A percentile compares a stretch with the other conserved stretches of the same genome.
Conservation (phyloP, 2,797 vertebrate genomes). For the Dendrocincla tyrannina region DNA sequence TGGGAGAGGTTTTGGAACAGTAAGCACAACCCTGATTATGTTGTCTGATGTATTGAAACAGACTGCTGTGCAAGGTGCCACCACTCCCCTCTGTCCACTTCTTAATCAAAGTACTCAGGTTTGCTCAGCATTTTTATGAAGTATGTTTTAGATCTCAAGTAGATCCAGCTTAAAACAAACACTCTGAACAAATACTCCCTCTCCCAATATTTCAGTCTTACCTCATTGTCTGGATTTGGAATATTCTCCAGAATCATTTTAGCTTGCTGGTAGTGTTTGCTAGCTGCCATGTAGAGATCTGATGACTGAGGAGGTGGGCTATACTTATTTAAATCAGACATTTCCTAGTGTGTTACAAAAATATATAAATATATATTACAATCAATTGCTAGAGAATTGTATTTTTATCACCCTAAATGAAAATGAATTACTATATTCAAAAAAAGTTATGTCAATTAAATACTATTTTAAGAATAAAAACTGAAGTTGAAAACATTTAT, state of each 20-base stretch:
- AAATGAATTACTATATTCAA: background rate
- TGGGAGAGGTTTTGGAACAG: background rate
- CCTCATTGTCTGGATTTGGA: conserved; percentile 92
- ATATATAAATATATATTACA: background rate
- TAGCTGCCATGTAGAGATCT: conserved; percentile 96
- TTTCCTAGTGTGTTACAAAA: conserved; percentile 82
- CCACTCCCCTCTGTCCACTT: background rate
- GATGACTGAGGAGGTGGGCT: conserved; percentile 94
- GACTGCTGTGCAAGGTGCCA: background rate
- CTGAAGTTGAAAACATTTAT: background rate
- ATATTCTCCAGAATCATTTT: conserved; percentile 98
- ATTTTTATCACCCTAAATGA: background rate
- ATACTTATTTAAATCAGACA: conserved; percentile 99
- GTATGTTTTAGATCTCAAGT: background rate
- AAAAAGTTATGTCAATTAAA: background rate
- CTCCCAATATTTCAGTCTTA: conserved; percentile 63
- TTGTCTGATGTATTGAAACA: background rate
- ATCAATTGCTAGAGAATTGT: background rate
- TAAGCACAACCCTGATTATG: background rate
- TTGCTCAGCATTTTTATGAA: background rate
- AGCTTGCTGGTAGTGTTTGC: conserved; percentile 98
- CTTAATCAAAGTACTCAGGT: background rate
- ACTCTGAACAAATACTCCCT: background rate
- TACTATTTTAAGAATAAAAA: background rate
- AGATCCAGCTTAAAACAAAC: background rate